Evolutionary conservation across 2,888 invertebrate genomes (phyloP).

Genomic region (Mimas tiliae): DNA sequence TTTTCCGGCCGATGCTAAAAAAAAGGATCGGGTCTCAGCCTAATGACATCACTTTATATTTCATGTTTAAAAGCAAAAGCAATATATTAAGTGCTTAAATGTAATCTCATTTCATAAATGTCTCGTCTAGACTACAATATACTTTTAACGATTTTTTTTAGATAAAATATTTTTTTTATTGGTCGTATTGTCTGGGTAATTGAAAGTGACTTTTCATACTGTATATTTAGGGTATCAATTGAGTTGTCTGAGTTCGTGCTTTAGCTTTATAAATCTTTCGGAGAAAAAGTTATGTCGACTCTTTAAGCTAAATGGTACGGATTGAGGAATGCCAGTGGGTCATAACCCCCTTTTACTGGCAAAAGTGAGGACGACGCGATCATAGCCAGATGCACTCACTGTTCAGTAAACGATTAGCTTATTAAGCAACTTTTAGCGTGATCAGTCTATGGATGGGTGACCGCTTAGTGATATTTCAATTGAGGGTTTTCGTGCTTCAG

Average conservation of each 20-base stretch:
- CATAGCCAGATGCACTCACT: no score
- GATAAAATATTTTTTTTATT: constrained; percentile 2
- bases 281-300: neutral
- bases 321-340: neutral
- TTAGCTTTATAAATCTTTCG: neutral
- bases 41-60: no score
- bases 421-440: no score
- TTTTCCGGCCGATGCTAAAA: no score
- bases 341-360: neutral
- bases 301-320: neutral
- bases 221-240: constrained; percentile 2
- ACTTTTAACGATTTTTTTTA: constrained; percentile 8
- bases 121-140: constrained; percentile 8
- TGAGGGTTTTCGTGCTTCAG: no score
- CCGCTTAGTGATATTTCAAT: no score
- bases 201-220: constrained; percentile 35
- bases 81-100: neutral
- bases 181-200: constrained; percentile 30
- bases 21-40: no score
- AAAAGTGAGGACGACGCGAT: neutral
- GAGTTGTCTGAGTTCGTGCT: neutral
- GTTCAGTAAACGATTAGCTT: no score
- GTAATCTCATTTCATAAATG: neutral
- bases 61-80: neutral
- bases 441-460: no score